Base-by-base conservation (phyloP, 2,888 invertebrate genomes). In the Axea sp. region DNA sequence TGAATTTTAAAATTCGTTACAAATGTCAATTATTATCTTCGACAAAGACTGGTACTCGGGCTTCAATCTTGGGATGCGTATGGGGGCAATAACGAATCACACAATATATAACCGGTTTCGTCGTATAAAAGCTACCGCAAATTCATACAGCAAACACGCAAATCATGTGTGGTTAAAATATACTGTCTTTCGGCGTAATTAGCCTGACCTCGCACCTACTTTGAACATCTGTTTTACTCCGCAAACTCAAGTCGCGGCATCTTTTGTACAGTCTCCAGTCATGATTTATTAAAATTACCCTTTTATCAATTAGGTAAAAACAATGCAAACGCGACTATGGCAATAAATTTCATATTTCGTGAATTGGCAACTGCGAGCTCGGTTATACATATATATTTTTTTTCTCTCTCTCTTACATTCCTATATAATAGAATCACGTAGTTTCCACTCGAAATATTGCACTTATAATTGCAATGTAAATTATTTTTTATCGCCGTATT, bases 131-230 rank as follows among this genome's bases (percentile, higher is more conserved):
- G 68, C 73, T 74, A 69, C 73, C 68, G 68, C 73, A 68, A 74
- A 74, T 74, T 59, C 64, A 37, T 64, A 59, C 64, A 35, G 51
- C 59, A 68, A 74, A 69, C 73, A 64, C 73, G 73, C 73, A 74
- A 74, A 74, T 74, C 62, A 74, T 53, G 57, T 22, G 35, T 37
- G 28, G 31, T 5, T 59, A 37, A 74, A 74, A 68, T 74, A 68
- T 68, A 73, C 67, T 59, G 68, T 74, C 64, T 74, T 68, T 74
- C 33, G 45, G 24, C n/a, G 73, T 69, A 64, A 74, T 74, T 74
- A 74, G 68, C 68, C 59, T 43, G 57, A 57, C 57, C 68, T 69
- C 64, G 62, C 73, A 62, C 62, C 59, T 64, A 67, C 60, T 67
- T 39, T 55, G 55, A 60, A 67, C 73, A 73, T 64, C 72, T 72